Evolutionary conservation across 2,113 vertebrate genomes (phyloP), one percentile per base, ranked within the genome.

Genomic region (Fregata magnificens): DNA sequence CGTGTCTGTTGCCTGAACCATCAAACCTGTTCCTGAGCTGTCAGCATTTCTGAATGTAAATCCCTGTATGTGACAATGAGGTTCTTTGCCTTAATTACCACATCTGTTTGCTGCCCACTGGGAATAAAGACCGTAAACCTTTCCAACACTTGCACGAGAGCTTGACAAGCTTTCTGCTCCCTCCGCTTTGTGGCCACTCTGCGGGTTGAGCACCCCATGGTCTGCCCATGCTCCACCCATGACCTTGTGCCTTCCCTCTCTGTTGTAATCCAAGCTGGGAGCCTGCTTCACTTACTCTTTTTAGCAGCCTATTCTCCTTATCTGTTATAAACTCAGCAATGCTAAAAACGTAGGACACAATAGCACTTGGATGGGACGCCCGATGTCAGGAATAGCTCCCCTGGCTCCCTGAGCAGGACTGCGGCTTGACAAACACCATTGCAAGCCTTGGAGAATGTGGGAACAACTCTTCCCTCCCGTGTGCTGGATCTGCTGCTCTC

Each of bases 241-340:
- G 88, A 82, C 91, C 70, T 88, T 69, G 82, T 85, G n/a, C 89
- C 91, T 94, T 70, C 78, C 36, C 61, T 62, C 86, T 44, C 72
- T 82, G 59, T 52, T 85, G 71, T 92, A 91, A 91, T 50, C 72
- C 77, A 55, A 40, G 36, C 28, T 86, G 86, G 83, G 42, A 91
- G 63, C 47, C 72, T 84, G 36, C 53, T 91, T 83, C 71, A 59
- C 84, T 76, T 55, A 47, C 86, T 82, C 63, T 74, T 83, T 89
- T 83, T 92, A 95, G 93, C 82, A 97, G 78, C 88, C 67, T 63
- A 1, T 81, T 95, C 86, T 90, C 90, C 56, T 95, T 96, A 96
- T 97, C 95, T 93, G 59, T 45, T 88, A 38, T 58, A 72, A 96
- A 92, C 70, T 92, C 88, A 82, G 93, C 83, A 91, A 82, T 92